Conservation (phyloP, 2,888 invertebrate genomes). For the Tinea trinotella region DNA sequence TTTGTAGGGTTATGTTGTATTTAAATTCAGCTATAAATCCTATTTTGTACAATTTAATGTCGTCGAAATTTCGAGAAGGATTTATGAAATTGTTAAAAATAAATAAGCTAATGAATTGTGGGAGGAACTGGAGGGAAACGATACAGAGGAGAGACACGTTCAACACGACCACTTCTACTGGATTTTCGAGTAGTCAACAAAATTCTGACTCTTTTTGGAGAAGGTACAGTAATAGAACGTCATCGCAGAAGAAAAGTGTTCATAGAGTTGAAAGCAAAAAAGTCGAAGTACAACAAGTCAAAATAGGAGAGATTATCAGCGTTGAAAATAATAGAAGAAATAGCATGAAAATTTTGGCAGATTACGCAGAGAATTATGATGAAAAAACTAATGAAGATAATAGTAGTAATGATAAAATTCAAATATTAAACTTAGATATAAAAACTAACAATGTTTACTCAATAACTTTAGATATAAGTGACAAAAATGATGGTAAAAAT, state of each 20-base stretch:
- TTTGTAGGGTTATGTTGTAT: constrained; percentile 90
- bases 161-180: constrained; percentile 75
- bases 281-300: constrained; percentile 45
- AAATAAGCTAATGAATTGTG: constrained; percentile 57
- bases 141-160: constrained; percentile 78
- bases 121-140: constrained; percentile 56
- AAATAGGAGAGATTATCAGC: constrained; percentile 57
- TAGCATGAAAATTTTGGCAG: constrained; percentile 62
- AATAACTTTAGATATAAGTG: constrained; percentile 61
- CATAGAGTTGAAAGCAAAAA: constrained; percentile 47
- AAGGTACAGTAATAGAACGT: constrained; percentile 69
- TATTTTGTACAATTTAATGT: constrained; percentile 92
- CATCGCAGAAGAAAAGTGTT: constrained; percentile 50
- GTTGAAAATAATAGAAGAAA: constrained; percentile 62
- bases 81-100: constrained; percentile 77
- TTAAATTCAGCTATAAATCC: constrained; percentile 94
- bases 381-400: constrained; percentile 41
- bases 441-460: constrained; percentile 66
- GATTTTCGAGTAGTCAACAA: constrained; percentile 71
- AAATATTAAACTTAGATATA: constrained; percentile 66
- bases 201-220: constrained; percentile 76
- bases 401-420: constrained; percentile 66
- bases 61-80: constrained; percentile 89
- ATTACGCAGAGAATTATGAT: constrained; percentile 44
- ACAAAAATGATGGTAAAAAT: constrained; percentile 45